Evolutionary conservation across 2,888 invertebrate species (phyloP).

Genomic region (Molanna angustata): DNA sequence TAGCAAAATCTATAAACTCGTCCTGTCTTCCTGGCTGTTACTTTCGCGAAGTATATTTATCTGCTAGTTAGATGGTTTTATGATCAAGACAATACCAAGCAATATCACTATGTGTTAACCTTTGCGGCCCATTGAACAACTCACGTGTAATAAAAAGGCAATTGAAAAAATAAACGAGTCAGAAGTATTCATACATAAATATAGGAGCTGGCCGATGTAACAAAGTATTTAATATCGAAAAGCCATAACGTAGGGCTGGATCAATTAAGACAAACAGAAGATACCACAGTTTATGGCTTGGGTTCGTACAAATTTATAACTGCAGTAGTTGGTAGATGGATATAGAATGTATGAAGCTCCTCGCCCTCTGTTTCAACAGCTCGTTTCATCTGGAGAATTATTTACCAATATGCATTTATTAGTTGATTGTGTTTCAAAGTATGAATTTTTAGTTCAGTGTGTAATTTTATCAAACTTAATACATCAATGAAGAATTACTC

Average conservation of each 20-base stretch:
- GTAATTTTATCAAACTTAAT: too few relatives aligned
- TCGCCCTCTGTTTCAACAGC: conserved; percentile 18
- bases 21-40: too few relatives aligned
- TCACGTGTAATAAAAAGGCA: background rate
- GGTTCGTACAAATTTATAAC: conserved; percentile 23
- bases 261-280: conserved; percentile 26
- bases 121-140: background rate
- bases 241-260: conserved; percentile 27
- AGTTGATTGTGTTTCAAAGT: too few relatives aligned
- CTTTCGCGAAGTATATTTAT: too few relatives aligned
- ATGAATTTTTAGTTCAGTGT: too few relatives aligned
- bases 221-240: conserved; percentile 9
- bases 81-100: background rate
- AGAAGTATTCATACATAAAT: background rate
- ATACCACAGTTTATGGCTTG: conserved; percentile 26
- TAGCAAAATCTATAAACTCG: too few relatives aligned
- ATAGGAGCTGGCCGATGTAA: background rate
- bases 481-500: too few relatives aligned
- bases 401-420: too few relatives aligned
- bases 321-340: conserved; percentile 10
- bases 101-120: background rate
- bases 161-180: background rate
- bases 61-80: too few relatives aligned
- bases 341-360: too few relatives aligned
- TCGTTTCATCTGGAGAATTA: too few relatives aligned